Base-by-base conservation (phyloP, 2,113 vertebrate species). In the Callionymus lyra region DNA sequence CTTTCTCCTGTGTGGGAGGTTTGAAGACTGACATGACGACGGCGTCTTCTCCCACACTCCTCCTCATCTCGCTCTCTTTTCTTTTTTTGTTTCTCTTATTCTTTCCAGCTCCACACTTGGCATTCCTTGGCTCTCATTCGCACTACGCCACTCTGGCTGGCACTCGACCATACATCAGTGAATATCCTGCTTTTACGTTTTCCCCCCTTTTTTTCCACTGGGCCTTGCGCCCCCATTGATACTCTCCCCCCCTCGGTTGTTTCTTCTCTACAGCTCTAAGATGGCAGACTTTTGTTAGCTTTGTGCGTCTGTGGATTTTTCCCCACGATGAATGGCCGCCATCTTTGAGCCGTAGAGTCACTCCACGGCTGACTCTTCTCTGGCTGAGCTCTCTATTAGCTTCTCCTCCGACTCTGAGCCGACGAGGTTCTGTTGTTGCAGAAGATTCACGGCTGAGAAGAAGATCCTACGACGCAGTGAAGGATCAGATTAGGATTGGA, bases 121-220 rank as follows among this genome's bases (percentile, higher is more conserved):
- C 83, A 76, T 86, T 85, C 74, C 81, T 84, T 58, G 82, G 83
- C 78, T 86, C 85, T 85, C 85, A 85, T 82, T 85, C 83, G 66
- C 85, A 86, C 85, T 86, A 86, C 81, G 85, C 85, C 79, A 86
- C 85, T 69, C 81, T 86, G 82, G 84, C 85, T 72, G 81, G 83
- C 83, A 83, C 85, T 56, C 85, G 82, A 79, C 85, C 74, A 77
- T 86, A 85, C 73, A 84, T 84, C 81, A 79, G 85, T 86, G 85
- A 86, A 81, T 86, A 86, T 86, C 75, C 62, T 63, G 63, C 47
- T 72, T 82, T 77, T 81, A 70, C 33, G 59, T 81, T 73, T 48
- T 65, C 61, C 59, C 54, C 50, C 49, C 15, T 14, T 6, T 10
- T 31, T 14, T 6, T 10, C 6, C 14, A n/a, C 31, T 33, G 6